Conservation (phyloP, 2,113 vertebrate species). For the Zingel zingel region DNA sequence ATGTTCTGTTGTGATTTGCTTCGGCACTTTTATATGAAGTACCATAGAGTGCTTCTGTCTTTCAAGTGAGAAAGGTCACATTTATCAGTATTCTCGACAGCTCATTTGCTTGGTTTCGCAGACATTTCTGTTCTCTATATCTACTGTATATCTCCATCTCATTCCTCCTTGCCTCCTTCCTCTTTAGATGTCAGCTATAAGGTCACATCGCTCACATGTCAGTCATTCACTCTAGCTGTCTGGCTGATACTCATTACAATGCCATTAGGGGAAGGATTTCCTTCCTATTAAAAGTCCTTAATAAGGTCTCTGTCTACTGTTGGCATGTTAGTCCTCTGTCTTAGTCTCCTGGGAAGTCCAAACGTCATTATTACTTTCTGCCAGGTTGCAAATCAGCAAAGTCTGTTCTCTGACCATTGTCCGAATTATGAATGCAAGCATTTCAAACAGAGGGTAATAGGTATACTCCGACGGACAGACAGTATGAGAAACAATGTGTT, state of each 20-base stretch:
- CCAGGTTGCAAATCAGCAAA: slow-evolving; percentile 65
- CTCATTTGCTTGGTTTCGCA: slow-evolving; percentile 7
- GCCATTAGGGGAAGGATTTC: slow-evolving; percentile 51
- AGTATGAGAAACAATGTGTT: no score
- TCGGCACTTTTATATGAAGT: not conserved
- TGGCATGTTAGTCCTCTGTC: slow-evolving; percentile 30
- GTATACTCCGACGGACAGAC: no score
- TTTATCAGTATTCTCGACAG: not conserved
- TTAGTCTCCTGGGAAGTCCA: not conserved
- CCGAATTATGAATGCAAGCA: not conserved
- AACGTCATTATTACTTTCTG: slow-evolving; percentile 5
- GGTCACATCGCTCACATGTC: slow-evolving; percentile 33
- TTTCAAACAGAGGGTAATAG: no score
- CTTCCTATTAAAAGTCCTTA: slow-evolving; percentile 80
- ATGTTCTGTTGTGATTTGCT: not conserved
- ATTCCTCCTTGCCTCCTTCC: not conserved
- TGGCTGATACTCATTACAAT: slow-evolving; percentile 26
- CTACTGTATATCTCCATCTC: not conserved
- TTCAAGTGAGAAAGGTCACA: slow-evolving; percentile 25
- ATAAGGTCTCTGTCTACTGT: slow-evolving; percentile 84
- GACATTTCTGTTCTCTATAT: not conserved
- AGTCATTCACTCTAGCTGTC: slow-evolving; percentile 20
- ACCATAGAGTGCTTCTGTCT: slow-evolving; percentile 4
- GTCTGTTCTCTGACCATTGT: slow-evolving; percentile 67
- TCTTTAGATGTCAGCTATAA: slow-evolving; percentile 29